phyloP scores from a whole-genome alignment of 2,113 vertebrate genomes.

The Brachyistius frenatus region DNA sequence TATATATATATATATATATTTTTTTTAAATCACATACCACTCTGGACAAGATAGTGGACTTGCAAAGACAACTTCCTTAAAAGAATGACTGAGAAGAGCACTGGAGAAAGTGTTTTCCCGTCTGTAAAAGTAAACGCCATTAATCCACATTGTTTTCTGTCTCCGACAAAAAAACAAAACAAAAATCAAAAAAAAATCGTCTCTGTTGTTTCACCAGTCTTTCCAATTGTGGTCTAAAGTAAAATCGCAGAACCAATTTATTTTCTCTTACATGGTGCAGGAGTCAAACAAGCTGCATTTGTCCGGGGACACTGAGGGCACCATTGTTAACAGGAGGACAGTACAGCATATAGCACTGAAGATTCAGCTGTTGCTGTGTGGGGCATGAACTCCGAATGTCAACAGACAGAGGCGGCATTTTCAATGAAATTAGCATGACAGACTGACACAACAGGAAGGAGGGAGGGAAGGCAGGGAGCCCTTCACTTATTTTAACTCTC shows the following conservation, averaged over 20 bases:
- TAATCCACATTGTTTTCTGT: neutral
- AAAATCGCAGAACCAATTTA: constrained; percentile 25
- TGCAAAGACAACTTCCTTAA: too few relatives aligned
- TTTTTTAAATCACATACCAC: neutral
- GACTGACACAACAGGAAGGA: constrained; percentile 47
- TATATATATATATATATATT: too few relatives aligned
- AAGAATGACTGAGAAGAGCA: too few relatives aligned
- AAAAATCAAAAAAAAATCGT: neutral
- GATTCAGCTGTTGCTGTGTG: constrained; percentile 71
- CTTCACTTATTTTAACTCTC: constrained; percentile 42
- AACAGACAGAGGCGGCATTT: constrained; percentile 71
- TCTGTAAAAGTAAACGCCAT: neutral
- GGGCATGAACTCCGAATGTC: constrained; percentile 73
- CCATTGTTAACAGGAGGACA: constrained; percentile 64
- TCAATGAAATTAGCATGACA: constrained; percentile 63
- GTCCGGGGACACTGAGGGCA: constrained; percentile 71
- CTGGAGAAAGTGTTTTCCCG: neutral
- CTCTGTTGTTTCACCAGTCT: constrained; percentile 2
- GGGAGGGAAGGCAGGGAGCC: constrained; percentile 1
- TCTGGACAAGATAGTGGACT: neutral
- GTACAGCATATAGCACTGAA: constrained; percentile 52
- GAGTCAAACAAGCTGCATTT: constrained; percentile 77
- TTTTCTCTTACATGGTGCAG: constrained; percentile 53
- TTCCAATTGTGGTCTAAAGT: constrained; percentile 24
- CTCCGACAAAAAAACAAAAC: too few relatives aligned